A percentile compares a stretch with the other conserved stretches of the same genome.
Conservation (phyloP, 2,797 vertebrate genomes). For the Paguma larvata region DNA sequence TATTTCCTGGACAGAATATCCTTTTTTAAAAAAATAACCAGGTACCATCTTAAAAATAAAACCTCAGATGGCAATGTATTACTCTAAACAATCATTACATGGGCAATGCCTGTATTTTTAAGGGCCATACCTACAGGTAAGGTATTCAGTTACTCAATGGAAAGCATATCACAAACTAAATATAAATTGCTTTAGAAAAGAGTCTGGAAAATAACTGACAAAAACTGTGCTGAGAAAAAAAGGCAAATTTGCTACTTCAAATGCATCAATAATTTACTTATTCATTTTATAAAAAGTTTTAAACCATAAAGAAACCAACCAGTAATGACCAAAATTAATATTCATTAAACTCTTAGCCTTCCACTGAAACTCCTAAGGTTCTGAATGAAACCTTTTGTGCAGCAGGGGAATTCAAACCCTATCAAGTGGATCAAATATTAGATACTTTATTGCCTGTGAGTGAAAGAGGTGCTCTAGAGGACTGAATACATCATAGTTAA, state of each 20-base stretch:
- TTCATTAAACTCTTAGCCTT: background rate
- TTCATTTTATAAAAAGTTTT: constrained; percentile 43
- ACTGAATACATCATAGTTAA: background rate
- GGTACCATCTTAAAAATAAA: constrained; percentile 24
- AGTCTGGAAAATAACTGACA: constrained; percentile 16
- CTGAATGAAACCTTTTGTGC: background rate
- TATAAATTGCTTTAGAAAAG: constrained; percentile 9
- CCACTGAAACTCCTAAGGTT: background rate
- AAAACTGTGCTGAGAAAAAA: background rate
- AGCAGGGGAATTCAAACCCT: background rate
- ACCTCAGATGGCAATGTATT: background rate
- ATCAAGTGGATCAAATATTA: background rate
- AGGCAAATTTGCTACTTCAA: constrained; percentile 16
- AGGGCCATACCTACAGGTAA: background rate
- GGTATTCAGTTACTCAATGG: background rate
- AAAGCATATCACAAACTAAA: constrained; percentile 50
- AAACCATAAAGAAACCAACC: constrained; percentile 22
- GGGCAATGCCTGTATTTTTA: background rate
- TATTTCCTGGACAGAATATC: background rate
- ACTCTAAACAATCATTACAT: constrained; percentile 35
- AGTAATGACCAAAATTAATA: background rate
- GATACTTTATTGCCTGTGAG: background rate
- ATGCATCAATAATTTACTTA: constrained; percentile 5
- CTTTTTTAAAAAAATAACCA: constrained; percentile 17
- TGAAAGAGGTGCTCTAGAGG: background rate